Evolutionary conservation across 2,113 vertebrate genomes (phyloP).

Genomic region (Syngnathus floridae): DNA sequence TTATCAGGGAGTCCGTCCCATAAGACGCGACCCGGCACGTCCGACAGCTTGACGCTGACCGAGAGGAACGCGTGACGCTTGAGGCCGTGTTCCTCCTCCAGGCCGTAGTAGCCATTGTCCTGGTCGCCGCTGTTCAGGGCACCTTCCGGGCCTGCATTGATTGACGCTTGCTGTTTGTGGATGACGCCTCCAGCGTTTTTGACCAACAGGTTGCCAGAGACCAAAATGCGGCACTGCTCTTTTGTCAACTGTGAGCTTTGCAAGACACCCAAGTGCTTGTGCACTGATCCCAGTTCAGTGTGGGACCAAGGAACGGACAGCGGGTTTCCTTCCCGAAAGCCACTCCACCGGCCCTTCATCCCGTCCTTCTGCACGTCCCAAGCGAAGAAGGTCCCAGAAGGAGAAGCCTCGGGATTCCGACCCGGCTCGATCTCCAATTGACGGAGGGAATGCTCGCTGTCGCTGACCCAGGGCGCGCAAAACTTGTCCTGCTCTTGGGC

Average conservation of each 20-base stretch:
- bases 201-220: constrained; percentile 12
- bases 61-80: constrained; percentile 8
- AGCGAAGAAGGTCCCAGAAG: constrained; percentile 14
- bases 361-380: constrained; percentile 1
- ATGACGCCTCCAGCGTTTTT: constrained; percentile 68
- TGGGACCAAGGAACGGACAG: background rate
- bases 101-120: constrained; percentile 85
- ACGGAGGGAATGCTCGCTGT: constrained; percentile 28
- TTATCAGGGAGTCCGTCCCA: background rate
- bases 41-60: background rate
- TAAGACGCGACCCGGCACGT: background rate
- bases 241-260: constrained; percentile 20
- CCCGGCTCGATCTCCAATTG: background rate
- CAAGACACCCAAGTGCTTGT: constrained; percentile 21
- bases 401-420: background rate
- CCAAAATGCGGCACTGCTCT: constrained; percentile 27
- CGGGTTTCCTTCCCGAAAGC: background rate
- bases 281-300: background rate
- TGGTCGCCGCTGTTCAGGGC: constrained; percentile 62
- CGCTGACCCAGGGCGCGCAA: constrained; percentile 39
- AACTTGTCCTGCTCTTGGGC: constrained; percentile 18
- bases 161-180: constrained; percentile 38
- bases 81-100: constrained; percentile 79
- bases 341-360: background rate
- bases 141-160: constrained; percentile 36